Evolutionary conservation across 2,113 vertebrate genomes (phyloP), one percentile per base, ranked within the genome.

Genomic region (Amblyopsis rosae): DNA sequence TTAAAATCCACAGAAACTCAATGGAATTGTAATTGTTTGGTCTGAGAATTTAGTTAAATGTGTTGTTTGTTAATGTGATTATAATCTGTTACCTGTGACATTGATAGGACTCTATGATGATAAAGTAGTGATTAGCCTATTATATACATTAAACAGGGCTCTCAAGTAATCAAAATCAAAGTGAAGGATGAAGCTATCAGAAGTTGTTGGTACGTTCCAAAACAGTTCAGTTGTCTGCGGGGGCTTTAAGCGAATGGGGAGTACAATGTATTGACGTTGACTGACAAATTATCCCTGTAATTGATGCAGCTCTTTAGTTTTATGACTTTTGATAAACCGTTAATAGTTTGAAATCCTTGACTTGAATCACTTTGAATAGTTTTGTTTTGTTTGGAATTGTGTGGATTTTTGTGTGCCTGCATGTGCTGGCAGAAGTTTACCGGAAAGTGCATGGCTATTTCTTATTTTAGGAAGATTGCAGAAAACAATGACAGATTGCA

Each of bases 401-500:
- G 11, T 4, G 19, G 53, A 57, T 72, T 65, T 69, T 55, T 68
- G n/a, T 70, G 32, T 35, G 63, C 63, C 59, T 68, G 47, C 71
- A 68, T 67, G 32, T 60, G 54, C 51, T 55, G 56, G 53, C 19
- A 72, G 74, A 71, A 61, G 69, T 67, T 50, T 70, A 64, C 79
- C 73, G 58, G 65, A 68, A 80, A 80, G 65, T 58, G 77, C 67
- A 59, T 63, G 67, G 62, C 55, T 55, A 57, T 73, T 76, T 55
- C 35, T 70, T 56, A 53, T 66, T 82, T 69, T 67, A 17, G 72
- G 45, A 77, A 76, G 59, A 69, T 75, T 75, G 60, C 72, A 59
- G 70, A 74, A 84, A 77, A 77, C 72, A 62, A 26, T 83, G 76
- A 86, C 72, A 73, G 76, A 80, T 81, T 85, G 67, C 57, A 76